Conservation (phyloP, 2,888 invertebrate genomes). For the Timandra comae region DNA sequence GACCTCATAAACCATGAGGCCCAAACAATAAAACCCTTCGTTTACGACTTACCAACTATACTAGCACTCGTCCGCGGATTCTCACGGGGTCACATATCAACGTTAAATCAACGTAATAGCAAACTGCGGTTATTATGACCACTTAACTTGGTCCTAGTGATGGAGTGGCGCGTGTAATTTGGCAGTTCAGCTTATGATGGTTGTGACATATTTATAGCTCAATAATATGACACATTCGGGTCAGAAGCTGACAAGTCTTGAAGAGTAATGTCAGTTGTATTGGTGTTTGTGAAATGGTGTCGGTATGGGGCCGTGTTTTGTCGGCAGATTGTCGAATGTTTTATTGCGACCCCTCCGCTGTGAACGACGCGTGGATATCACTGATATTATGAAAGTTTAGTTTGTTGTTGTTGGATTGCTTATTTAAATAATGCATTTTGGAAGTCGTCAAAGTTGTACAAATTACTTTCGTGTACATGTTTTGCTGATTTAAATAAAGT, state of each 20-base stretch:
- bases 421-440: too few relatives aligned
- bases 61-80: slow-evolving; percentile 27
- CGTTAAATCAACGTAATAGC: slow-evolving; percentile 42
- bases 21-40: neutral
- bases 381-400: too few relatives aligned
- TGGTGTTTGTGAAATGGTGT: slow-evolving; percentile 21
- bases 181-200: slow-evolving; percentile 24
- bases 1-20: neutral
- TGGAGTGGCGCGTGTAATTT: slow-evolving; percentile 11
- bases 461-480: too few relatives aligned
- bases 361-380: too few relatives aligned
- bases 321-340: slow-evolving; percentile 20
- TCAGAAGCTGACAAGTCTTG: slow-evolving; percentile 35
- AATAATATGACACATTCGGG: slow-evolving; percentile 53
- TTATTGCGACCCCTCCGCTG: slow-evolving; percentile 14
- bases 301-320: slow-evolving; percentile 8
- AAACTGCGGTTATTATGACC: slow-evolving; percentile 11
- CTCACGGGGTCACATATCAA: slow-evolving; percentile 40
- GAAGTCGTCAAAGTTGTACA: too few relatives aligned
- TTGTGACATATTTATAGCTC: slow-evolving; percentile 49
- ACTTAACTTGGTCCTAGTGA: slow-evolving; percentile 14
- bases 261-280: slow-evolving; percentile 36
- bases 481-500: too few relatives aligned
- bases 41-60: slow-evolving; percentile 2
- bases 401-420: too few relatives aligned